Conservation (phyloP, 2,888 invertebrate genomes). For the Dendrolimus houi region DNA sequence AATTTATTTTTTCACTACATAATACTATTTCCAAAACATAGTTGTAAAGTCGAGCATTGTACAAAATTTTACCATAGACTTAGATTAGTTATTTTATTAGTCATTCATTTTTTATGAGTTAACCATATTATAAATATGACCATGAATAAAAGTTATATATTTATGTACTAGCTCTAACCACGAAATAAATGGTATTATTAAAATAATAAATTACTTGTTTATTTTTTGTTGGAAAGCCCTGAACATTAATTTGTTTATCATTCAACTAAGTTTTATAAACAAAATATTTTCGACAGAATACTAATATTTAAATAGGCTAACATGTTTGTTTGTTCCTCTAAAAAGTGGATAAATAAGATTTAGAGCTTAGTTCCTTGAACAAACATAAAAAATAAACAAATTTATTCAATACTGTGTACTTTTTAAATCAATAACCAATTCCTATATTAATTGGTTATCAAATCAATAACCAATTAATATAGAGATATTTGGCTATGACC, state of each 20-base stretch:
- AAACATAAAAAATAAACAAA: no score
- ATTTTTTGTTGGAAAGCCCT: slow-evolving; percentile 5
- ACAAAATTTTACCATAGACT: slow-evolving; percentile 58
- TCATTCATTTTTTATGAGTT: slow-evolving; percentile 52
- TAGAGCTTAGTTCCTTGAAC: no score
- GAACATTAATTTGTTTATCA: neutral
- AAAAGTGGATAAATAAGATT: no score
- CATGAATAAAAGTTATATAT: slow-evolving; percentile 49
- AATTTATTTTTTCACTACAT: slow-evolving; percentile 36
- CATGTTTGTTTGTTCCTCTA: no score
- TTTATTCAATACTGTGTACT: no score
- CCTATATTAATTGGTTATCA: no score
- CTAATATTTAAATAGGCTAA: no score
- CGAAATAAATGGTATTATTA: slow-evolving; percentile 66
- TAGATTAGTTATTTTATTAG: slow-evolving; percentile 38
- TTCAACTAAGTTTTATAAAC: no score
- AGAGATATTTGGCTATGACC: no score
- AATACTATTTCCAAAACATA: slow-evolving; percentile 21
- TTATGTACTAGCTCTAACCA: slow-evolving; percentile 67
- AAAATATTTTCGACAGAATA: no score
- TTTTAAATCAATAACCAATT: no score
- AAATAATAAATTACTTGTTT: slow-evolving; percentile 16
- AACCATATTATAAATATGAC: slow-evolving; percentile 53
- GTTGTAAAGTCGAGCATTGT: slow-evolving; percentile 42
- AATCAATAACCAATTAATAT: no score